Base-by-base conservation (phyloP, 2,797 vertebrate genomes). In the Agapornis canus region DNA sequence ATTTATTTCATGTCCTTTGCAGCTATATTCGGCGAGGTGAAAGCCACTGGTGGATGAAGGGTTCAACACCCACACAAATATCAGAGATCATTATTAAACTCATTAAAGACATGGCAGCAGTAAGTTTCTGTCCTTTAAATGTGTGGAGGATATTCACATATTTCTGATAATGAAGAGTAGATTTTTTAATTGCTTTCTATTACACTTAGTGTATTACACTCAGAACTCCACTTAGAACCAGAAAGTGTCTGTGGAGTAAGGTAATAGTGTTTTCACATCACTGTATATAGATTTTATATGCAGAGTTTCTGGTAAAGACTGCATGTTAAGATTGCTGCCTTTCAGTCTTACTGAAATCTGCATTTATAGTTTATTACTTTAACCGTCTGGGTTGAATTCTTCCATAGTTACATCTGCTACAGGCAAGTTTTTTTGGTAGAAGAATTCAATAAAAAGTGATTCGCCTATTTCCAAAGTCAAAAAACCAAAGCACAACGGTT, bases 21-120 rank as follows among this genome's bases (percentile, higher is more conserved):
- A 99, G 99, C 96, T 99, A 99, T 78, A 99, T 99, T 91, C 98
- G 99, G 51, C 98, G 99, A 97, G 99, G 99, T 59, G 99, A 99
- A 98, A 99, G 99, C 97, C 99, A 99, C 93, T 99, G 99, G 99
- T 99, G 99, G 99, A 99, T 99, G 99, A 99, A 99, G 93, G 99
- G 99, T 68, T 99, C 99, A 86, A 99, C 99, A 64, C 99, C 99
- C 70, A 99, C 99, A 9, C 99, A 99, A 96, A 99, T 99, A 86
- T 99, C 99, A 66, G 99, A 99, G 97, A 99, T 99, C 96, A 99
- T 99, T 97, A 99, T 99, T 97, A 99, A 99, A 96, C 98, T 99
- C 86, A 98, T 99, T 76, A 99, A 99, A 98, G 99, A 99, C 96
- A 99, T 99, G 99, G 99, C 99, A 79, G 99, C 99, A 89, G 99